Base-by-base conservation (phyloP, 2,113 vertebrate species). In the Penelope pileata region DNA sequence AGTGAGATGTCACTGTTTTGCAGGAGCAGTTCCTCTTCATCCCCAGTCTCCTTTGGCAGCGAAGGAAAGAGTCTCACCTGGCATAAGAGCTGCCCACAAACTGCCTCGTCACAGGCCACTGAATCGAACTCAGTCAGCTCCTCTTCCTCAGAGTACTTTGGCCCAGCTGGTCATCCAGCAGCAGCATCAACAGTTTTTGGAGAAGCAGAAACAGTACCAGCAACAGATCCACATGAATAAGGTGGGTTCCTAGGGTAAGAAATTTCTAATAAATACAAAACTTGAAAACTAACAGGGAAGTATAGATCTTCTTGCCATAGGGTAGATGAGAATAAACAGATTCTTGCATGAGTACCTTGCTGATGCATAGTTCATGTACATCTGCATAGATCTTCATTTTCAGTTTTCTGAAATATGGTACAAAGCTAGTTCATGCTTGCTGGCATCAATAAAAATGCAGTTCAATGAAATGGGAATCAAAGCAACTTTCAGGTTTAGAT, bases 81-180 rank as follows among this genome's bases (percentile, higher is more conserved):
- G 98, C 69, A 94, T 98, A 92, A 98, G 99, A 96, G 96, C 94
- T 93, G 80, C 98, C 62, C 99, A 99, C 91, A 99, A 99, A 96
- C 96, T 99, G 88, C 99, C 99, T 94, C 99, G 99, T 64, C 99
- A 99, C 95, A 98, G 99, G 91, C 99, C 99, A 29, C 97, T 99
- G 95, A 99, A 99, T 96, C 97, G 99, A 96, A 99, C 99, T 72
- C 99, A 99, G 97, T 99, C 99, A 24, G 99, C 99, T 34, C 99
- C 99, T 42, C 98, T 99, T 97, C 99, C 99, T 87, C 99, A 99
- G 97, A 99, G 98, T 95, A 99, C 99, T 1, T 97, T 99, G 97
- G 99, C 99, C 74, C 99, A 99, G 95, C 98, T 99, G 72, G 99
- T 99, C 93, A 99, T 99, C 95, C 99, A 99, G 96, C 99, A 99